phyloP scores from a whole-genome alignment of 2,888 invertebrate genomes.

The Scotopteryx bipunctaria region DNA sequence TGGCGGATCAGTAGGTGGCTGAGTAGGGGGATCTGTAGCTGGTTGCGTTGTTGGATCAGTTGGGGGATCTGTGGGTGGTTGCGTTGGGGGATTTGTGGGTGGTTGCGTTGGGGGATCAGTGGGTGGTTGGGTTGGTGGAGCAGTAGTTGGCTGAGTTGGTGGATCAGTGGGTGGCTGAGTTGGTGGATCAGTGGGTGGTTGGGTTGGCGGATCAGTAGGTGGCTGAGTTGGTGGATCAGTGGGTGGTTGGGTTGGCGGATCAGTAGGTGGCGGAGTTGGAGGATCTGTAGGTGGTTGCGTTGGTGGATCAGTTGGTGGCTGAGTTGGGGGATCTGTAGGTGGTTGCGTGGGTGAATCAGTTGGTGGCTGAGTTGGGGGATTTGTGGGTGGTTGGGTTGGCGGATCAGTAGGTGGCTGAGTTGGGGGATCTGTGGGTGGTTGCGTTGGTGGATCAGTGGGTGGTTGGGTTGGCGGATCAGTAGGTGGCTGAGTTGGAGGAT shows the following conservation, averaged over 20 bases:
- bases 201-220: neutral
- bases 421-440: neutral
- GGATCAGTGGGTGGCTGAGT: neutral
- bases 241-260: neutral
- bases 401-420: neutral
- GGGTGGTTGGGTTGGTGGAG: neutral
- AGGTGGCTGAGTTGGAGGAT: neutral
- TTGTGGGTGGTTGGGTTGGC: neutral
- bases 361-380: neutral
- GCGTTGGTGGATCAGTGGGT: neutral
- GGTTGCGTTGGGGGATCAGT: neutral
- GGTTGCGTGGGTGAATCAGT: neutral
- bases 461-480: neutral
- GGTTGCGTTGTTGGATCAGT: neutral
- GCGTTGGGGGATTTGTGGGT: neutral
- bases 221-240: neutral
- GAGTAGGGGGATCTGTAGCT: constrained; percentile 1
- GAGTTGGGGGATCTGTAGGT: constrained; percentile 2
- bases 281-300: neutral
- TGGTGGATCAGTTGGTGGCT: neutral
- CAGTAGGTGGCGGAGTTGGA: constrained; percentile 1
- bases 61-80: neutral
- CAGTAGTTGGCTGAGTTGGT: neutral
- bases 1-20: neutral
- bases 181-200: constrained; percentile 1